phyloP scores from a whole-genome alignment of 2,113 vertebrate genomes.

The Hyperopisus bebe region DNA sequence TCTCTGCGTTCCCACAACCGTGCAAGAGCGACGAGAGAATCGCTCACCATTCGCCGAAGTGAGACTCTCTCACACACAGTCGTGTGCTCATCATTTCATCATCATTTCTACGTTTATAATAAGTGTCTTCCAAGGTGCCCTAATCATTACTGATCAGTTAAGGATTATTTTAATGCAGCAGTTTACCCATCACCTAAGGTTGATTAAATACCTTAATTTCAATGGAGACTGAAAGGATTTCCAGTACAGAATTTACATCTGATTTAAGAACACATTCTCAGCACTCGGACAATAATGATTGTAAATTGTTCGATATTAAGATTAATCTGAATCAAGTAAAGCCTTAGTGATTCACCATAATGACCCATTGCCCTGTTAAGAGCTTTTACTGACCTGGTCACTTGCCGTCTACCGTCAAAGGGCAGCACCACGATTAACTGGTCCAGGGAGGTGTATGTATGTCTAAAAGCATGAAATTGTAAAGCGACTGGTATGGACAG shows the following conservation, averaged over 20 bases:
- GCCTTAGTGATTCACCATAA: background rate
- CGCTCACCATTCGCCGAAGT: background rate
- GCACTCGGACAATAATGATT: background rate
- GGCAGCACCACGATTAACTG: slow-evolving; percentile 59
- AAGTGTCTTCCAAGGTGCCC: background rate
- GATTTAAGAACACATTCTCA: background rate
- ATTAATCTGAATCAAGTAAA: background rate
- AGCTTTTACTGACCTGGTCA: slow-evolving; percentile 62
- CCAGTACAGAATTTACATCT: background rate
- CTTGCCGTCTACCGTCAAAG: slow-evolving; percentile 51
- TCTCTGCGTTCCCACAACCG: background rate
- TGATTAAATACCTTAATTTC: background rate
- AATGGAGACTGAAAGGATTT: background rate
- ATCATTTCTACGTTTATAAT: background rate
- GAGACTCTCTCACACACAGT: too few relatives aligned
- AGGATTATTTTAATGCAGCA: background rate
- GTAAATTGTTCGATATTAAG: background rate
- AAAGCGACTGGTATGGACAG: slow-evolving; percentile 12
- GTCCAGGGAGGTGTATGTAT: slow-evolving; percentile 42
- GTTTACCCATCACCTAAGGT: background rate
- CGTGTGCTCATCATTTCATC: background rate
- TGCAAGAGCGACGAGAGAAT: background rate
- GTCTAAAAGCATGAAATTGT: slow-evolving; percentile 58
- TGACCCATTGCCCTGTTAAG: slow-evolving; percentile 9
- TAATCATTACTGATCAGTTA: background rate